These are phyloP conservation scores for Bombus superbus DNA, from an alignment of 1,140 invertebrate species.

Conservation along the genomic window DNA sequence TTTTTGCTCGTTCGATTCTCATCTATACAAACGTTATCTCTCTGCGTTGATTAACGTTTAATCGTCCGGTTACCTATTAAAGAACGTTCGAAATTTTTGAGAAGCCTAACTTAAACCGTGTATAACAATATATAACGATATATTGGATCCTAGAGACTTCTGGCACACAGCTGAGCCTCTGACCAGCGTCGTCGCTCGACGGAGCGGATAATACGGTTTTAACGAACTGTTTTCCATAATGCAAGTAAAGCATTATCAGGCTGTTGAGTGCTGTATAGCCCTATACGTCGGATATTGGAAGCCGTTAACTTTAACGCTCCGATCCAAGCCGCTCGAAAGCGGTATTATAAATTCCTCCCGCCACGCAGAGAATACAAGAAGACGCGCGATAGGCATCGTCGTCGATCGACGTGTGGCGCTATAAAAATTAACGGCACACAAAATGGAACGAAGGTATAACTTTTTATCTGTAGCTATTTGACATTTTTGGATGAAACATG, in stretches of 20 bases:
- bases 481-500: not conserved
- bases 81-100: not conserved
- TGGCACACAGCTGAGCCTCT: slow-evolving; percentile 59
- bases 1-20: not conserved
- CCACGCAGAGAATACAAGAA: slow-evolving; percentile 32
- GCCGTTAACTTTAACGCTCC: slow-evolving; percentile 69
- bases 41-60: not conserved
- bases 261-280: slow-evolving; percentile 64
- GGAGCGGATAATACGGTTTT: slow-evolving; percentile 71
- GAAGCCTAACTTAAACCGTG: no score
- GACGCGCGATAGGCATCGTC: not conserved
- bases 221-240: slow-evolving; percentile 77
- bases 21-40: not conserved
- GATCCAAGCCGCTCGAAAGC: slow-evolving; percentile 54
- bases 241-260: slow-evolving; percentile 75
- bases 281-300: slow-evolving; percentile 57
- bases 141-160: slow-evolving; percentile 43
- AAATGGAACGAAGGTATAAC: not conserved
- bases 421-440: slow-evolving; percentile 17
- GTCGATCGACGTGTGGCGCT: not conserved
- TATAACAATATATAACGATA: slow-evolving; percentile 4
- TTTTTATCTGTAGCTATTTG: not conserved
- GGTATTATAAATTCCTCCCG: slow-evolving; percentile 66
- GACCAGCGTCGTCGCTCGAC: slow-evolving; percentile 45
- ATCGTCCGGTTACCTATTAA: not conserved